Percentiles rank a stretch among this genome's conserved stretches.
Evolutionary conservation across 2,113 vertebrate species (phyloP).

Genomic region (Istiophorus platypterus): DNA sequence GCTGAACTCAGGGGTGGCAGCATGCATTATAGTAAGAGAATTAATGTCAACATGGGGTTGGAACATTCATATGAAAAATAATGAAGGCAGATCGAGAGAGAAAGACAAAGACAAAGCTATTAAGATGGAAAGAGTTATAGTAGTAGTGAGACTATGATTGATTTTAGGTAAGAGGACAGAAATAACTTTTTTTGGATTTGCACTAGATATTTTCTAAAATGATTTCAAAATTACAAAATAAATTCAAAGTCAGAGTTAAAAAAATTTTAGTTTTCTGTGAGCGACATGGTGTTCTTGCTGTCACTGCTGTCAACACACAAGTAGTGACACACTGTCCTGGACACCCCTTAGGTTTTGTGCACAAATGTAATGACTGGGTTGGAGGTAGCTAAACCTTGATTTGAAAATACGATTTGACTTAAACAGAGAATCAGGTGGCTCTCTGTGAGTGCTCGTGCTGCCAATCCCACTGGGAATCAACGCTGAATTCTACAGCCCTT

Average conservation of each 20-base stretch:
- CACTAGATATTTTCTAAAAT: background rate
- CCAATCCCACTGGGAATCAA: background rate
- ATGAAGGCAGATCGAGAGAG: conserved; percentile 53
- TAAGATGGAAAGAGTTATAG: conserved; percentile 30
- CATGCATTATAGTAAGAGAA: conserved; percentile 63
- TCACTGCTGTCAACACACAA: background rate
- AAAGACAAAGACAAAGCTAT: conserved; percentile 55
- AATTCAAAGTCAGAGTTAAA: background rate
- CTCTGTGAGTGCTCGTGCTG: background rate
- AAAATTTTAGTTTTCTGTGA: background rate
- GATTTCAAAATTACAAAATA: background rate
- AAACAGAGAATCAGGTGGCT: background rate
- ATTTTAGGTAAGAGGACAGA: background rate
- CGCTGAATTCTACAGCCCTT: background rate
- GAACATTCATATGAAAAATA: conserved; percentile 46
- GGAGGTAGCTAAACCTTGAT: background rate
- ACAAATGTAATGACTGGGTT: background rate
- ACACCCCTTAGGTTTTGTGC: background rate
- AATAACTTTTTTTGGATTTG: background rate
- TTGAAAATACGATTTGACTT: background rate
- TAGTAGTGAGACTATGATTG: conserved; percentile 7
- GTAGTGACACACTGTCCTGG: background rate
- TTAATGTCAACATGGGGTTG: conserved; percentile 45
- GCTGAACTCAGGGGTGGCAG: conserved; percentile 62
- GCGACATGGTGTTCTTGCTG: background rate